Evolutionary conservation across 2,113 vertebrate species (phyloP).

Genomic region (Puma concolor): DNA sequence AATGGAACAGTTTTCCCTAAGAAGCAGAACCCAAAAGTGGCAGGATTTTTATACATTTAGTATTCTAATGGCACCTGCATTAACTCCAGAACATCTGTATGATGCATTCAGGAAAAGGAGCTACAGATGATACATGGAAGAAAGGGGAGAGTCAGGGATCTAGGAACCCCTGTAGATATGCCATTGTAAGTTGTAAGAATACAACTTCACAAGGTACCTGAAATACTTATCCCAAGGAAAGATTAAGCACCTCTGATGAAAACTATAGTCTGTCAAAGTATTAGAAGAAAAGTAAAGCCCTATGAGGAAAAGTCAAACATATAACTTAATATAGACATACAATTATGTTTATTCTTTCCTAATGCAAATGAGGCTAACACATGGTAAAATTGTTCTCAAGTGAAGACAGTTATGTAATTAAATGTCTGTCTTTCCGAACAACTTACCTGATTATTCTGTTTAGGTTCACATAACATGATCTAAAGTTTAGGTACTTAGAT

Average conservation of each 20-base stretch:
- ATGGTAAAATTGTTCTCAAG: background rate
- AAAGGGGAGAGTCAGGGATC: background rate
- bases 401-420: conserved; percentile 21
- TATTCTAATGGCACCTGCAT: background rate
- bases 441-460: background rate
- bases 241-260: background rate
- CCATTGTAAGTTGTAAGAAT: background rate
- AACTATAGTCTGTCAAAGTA: background rate
- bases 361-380: background rate
- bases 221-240: background rate
- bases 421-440: background rate
- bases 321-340: background rate
- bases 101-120: background rate
- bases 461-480: background rate
- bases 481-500: background rate
- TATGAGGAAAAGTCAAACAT: background rate
- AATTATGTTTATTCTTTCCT: background rate
- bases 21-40: background rate
- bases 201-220: background rate
- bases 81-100: background rate
- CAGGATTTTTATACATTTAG: background rate
- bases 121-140: background rate
- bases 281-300: background rate
- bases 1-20: background rate
- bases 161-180: background rate